Conservation (phyloP, 2,888 invertebrate genomes). For the Bursaphelenchus okinawaensis region DNA sequence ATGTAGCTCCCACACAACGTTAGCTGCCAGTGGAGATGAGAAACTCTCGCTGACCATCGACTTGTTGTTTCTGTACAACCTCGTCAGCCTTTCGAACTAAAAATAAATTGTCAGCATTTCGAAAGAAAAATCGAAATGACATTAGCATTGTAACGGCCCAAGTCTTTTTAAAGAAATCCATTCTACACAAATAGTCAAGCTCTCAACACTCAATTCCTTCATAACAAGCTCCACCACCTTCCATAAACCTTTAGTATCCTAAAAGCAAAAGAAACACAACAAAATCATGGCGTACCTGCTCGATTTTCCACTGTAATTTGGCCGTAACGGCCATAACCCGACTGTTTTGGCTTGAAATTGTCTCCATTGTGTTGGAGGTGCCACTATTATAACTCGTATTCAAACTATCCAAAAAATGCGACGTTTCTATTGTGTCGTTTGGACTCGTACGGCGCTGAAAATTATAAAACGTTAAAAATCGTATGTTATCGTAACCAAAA, state of each 20-base stretch:
- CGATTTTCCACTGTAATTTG: constrained; percentile 53
- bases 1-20: constrained; percentile 55
- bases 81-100: constrained; percentile 54
- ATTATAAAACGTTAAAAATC: too few species aligned
- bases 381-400: neutral
- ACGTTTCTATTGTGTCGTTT: neutral
- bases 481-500: too few species aligned
- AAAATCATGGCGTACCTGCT: constrained; percentile 34
- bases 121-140: too few species aligned
- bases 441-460: neutral
- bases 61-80: constrained; percentile 49
- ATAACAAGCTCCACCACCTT: neutral
- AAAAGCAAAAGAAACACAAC: constrained; percentile 6
- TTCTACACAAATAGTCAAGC: too few species aligned
- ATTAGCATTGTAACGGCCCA: too few species aligned
- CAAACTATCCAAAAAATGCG: neutral
- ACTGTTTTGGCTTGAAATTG: constrained; percentile 42
- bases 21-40: constrained; percentile 41
- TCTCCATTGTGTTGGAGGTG: neutral
- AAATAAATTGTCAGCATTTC: constrained; percentile 3
- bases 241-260: neutral
- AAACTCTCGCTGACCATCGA: constrained; percentile 48
- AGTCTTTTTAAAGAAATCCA: too few species aligned
- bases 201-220: too few species aligned
- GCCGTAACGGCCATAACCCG: constrained; percentile 48